phyloP scores from a whole-genome alignment of 1,140 invertebrate species.

The Gerris buenoi region DNA sequence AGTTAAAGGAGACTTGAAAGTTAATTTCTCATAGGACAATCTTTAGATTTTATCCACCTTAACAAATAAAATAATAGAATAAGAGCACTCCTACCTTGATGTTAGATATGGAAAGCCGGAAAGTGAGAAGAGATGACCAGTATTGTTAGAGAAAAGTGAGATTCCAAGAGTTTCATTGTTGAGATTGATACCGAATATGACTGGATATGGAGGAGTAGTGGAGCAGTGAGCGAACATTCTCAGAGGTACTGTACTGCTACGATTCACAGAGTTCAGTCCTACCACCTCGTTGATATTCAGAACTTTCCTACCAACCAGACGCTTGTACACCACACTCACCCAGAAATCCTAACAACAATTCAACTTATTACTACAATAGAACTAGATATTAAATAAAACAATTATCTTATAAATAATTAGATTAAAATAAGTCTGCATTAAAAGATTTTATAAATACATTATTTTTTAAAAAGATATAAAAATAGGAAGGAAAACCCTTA shows the following conservation, averaged over 20 bases:
- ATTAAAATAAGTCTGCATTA: too few species aligned
- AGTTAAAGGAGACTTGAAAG: too few species aligned
- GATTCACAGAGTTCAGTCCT: background rate
- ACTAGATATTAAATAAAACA: background rate
- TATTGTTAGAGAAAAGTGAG: constrained; percentile 5
- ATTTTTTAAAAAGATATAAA: too few species aligned
- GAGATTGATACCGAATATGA: constrained; percentile 11
- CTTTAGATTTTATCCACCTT: too few species aligned
- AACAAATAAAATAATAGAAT: too few species aligned
- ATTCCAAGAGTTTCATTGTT: constrained; percentile 4
- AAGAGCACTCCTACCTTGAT: constrained; percentile 8
- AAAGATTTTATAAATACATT: too few species aligned
- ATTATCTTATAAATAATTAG: background rate
- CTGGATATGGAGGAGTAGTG: background rate
- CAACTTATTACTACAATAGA: background rate
- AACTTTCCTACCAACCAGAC: constrained; percentile 5
- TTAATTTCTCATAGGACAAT: too few species aligned
- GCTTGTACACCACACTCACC: constrained; percentile 8
- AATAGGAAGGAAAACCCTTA: too few species aligned
- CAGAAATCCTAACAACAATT: constrained; percentile 11
- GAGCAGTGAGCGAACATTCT: constrained; percentile 11
- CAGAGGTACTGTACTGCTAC: background rate
- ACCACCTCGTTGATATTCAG: background rate
- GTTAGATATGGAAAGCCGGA: background rate
- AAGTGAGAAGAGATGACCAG: constrained; percentile 3